Base-by-base conservation (phyloP, 1,140 invertebrate genomes). In the Teleopsis dalmanni region DNA sequence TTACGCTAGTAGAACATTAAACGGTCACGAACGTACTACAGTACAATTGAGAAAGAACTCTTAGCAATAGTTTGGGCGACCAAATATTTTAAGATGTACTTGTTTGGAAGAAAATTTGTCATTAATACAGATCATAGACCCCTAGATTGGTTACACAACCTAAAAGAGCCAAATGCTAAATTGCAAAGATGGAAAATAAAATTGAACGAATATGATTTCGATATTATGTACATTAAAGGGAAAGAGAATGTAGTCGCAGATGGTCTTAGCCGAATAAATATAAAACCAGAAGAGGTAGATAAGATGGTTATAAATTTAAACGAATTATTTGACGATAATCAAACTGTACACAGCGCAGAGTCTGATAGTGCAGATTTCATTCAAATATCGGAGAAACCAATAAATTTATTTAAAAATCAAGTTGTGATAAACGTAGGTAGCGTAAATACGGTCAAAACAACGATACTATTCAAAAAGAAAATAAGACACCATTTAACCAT, bases 71-170 rank as follows among this genome's bases (percentile, higher is more conserved):
- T 78, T 4, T 72, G 64, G 55, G 70, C 63, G 0, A 58, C 72
- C 1, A 65, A 74, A 51, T 58, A 71, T 38, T 78, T 74, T 56
- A 47, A 59, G 52, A 63, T 58, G 26, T 81, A 75, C 56, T 45
- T 80, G 4, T 72, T 70, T 43, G 72, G 72, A 6, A 59, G 50
- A 19, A 59, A 71, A 46, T 78, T 80, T 50, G 66, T 33, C 8
- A 58, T 78, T 0, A 38, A 72, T 4, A 78, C 75, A 0, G 77
- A 81, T 46, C 76, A 79, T 47, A 58, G 57, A 49, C 70, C 73
- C 0, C 56, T 80, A n/a, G 50, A 50, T 33, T 79, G 72, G 71
- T 53, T 80, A 18, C 63, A 67, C 26, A 65, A 64, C 11, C 57
- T 69, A 1, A 77, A 73, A 57, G 68, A 76, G 37, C 61, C 60